Base-by-base conservation (phyloP, 2,888 invertebrate genomes). In the Operophtera brumata region DNA sequence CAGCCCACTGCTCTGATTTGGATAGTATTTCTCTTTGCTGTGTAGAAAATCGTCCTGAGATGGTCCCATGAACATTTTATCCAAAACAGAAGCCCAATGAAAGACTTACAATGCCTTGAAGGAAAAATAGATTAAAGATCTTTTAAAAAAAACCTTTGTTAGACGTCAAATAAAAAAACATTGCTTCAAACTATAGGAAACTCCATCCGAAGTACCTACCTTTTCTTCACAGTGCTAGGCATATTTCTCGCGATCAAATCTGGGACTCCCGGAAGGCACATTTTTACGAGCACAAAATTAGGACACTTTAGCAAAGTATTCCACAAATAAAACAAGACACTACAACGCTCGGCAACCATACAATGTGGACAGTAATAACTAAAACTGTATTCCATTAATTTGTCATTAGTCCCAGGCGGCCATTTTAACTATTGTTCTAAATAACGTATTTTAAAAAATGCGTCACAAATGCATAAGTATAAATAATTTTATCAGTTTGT, bases 321-420 rank as follows among this genome's bases (percentile, higher is more conserved):
- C 42, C 26, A 54, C 35, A 56, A 57, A 47, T n/a, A 59, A 57
- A 62, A 74, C 73, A 69, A 71, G 75, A 69, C 78, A 66, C 62
- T 66, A 50, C 71, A 54, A 62, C 53, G 51, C 60, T 58, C 62
- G 62, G 60, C 58, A 66, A 70, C 67, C 43, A 45, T 71, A 66
- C 67, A 61, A 54, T 78, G 61, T 80, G 80, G 58, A 62, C 47
- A 51, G 57, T 71, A 69, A 78, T 77, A 36, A 76, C 61, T 64
- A 69, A 70, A 73, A 65, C 54, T 69, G 70, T 72, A 78, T 67
- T 66, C 75, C 74, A 86, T 87, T 86, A 83, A 84, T 82, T 79
- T 76, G 66, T 80, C 82, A 81, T 88, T 87, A 88, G 64, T 60
- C 40, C 59, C 30, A 60, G 47, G 61, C 59, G 65, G 63, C 62